phyloP scores from a whole-genome alignment of 92 coral and sea anemone species.

The Palythoa grandiflora region DNA sequence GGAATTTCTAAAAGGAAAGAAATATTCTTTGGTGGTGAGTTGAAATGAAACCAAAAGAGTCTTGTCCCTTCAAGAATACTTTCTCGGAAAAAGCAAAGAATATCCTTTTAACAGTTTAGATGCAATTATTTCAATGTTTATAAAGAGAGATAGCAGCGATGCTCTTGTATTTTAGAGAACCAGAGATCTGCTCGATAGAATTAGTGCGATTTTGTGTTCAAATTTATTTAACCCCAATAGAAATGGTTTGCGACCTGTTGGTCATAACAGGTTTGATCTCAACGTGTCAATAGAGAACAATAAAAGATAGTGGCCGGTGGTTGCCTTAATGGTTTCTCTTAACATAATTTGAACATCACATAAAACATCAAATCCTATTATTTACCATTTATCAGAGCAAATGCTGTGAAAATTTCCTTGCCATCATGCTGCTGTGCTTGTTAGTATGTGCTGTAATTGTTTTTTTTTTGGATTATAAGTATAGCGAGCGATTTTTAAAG shows the following conservation, averaged over 20 bases:
- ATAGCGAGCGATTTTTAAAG: too few relatives aligned
- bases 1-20: not conserved
- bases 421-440: too few relatives aligned
- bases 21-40: not conserved
- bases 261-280: constrained; percentile 11
- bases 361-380: too few relatives aligned
- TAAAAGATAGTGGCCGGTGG: too few relatives aligned
- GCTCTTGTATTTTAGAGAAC: not conserved
- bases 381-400: too few relatives aligned
- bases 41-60: not conserved
- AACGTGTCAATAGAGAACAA: constrained; percentile 24
- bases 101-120: not conserved
- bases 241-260: constrained; percentile 34
- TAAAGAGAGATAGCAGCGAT: not conserved
- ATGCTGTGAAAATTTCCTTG: too few relatives aligned
- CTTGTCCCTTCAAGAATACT: not conserved
- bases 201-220: constrained; percentile 6
- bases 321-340: too few relatives aligned
- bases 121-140: not conserved
- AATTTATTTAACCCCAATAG: constrained; percentile 24
- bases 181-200: not conserved
- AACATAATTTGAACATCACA: too few relatives aligned
- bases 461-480: too few relatives aligned
- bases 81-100: not conserved
- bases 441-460: too few relatives aligned